Evolutionary conservation across 2,888 invertebrate genomes (phyloP).

Genomic region (Tigriopus californicus): DNA sequence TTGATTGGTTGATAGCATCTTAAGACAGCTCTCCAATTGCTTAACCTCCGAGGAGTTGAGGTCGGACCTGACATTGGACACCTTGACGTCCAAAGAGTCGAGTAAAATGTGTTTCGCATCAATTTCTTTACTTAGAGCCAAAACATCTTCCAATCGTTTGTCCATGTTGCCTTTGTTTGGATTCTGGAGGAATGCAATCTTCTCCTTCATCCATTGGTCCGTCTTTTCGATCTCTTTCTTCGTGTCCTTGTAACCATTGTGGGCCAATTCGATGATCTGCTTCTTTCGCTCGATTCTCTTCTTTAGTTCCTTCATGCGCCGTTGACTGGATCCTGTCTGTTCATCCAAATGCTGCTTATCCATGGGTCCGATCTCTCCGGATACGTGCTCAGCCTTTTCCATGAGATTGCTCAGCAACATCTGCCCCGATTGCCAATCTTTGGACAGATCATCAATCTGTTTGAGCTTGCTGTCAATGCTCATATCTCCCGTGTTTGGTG

Average conservation of each 20-base stretch:
- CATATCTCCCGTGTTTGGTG: slow-evolving; percentile 50
- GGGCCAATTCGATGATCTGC: slow-evolving; percentile 54
- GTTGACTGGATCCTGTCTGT: slow-evolving; percentile 58
- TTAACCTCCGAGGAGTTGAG: slow-evolving; percentile 65
- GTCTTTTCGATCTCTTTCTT: slow-evolving; percentile 57
- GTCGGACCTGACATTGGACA: slow-evolving; percentile 63
- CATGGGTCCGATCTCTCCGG: slow-evolving; percentile 37
- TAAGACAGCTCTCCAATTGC: slow-evolving; percentile 50
- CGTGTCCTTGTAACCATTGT: slow-evolving; percentile 61
- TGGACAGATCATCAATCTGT: slow-evolving; percentile 48
- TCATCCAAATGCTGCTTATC: slow-evolving; percentile 81
- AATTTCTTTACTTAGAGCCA: slow-evolving; percentile 18
- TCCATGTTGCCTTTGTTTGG: too few species aligned
- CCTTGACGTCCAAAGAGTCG: slow-evolving; percentile 50
- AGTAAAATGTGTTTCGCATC: slow-evolving; percentile 18
- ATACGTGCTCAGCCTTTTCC: slow-evolving; percentile 21
- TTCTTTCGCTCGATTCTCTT: slow-evolving; percentile 71
- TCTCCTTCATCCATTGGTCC: slow-evolving; percentile 57
- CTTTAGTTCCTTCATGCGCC: slow-evolving; percentile 60
- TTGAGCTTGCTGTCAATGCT: slow-evolving; percentile 59
- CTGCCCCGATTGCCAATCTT: slow-evolving; percentile 33
- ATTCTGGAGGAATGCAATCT: slow-evolving; percentile 29
- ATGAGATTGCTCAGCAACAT: slow-evolving; percentile 25
- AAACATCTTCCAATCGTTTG: slow-evolving; percentile 16
- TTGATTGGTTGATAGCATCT: slow-evolving; percentile 51